These are phyloP conservation scores for Drosophila prostipennis DNA, from an alignment of 2,888 invertebrate species.

Conservation along the genomic window DNA sequence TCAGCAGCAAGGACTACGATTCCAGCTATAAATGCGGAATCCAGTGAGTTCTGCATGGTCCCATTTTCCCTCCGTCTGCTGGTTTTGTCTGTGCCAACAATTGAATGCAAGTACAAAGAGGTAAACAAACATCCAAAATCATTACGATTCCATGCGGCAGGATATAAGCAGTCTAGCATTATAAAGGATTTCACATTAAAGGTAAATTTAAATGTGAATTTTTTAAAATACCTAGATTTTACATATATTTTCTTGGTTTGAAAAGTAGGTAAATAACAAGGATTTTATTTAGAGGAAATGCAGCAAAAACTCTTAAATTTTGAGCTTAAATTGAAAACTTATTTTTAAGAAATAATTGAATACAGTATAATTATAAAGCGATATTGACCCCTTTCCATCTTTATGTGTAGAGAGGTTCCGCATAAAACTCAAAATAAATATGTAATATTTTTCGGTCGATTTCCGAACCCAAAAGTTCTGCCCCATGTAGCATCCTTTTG, in stretches of 20 bases:
- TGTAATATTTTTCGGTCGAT: slow-evolving; percentile 33
- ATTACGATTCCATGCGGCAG: neutral
- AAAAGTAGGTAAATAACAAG: too few relatives aligned
- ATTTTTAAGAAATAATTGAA: too few relatives aligned
- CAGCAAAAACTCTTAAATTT: neutral
- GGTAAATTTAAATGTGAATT: neutral
- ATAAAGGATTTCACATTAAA: neutral
- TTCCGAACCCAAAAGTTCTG: slow-evolving; percentile 7
- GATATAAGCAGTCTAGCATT: neutral
- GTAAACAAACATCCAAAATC: neutral
- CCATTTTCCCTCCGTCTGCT: neutral
- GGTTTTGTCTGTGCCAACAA: slow-evolving; percentile 13
- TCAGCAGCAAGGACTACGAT: slow-evolving; percentile 27
- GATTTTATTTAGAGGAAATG: neutral
- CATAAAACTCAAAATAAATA: slow-evolving; percentile 52
- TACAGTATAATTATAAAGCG: too few relatives aligned
- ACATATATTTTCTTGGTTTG: neutral
- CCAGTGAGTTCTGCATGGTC: neutral
- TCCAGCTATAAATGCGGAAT: slow-evolving; percentile 37
- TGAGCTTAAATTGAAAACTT: too few relatives aligned
- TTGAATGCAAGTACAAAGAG: slow-evolving; percentile 3
- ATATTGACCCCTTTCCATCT: too few relatives aligned
- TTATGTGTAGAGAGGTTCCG: neutral
- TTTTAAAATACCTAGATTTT: neutral
- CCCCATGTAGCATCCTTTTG: slow-evolving; percentile 6